phyloP scores from a whole-genome alignment of 2,888 invertebrate genomes.

The Aphodius sticticus region DNA sequence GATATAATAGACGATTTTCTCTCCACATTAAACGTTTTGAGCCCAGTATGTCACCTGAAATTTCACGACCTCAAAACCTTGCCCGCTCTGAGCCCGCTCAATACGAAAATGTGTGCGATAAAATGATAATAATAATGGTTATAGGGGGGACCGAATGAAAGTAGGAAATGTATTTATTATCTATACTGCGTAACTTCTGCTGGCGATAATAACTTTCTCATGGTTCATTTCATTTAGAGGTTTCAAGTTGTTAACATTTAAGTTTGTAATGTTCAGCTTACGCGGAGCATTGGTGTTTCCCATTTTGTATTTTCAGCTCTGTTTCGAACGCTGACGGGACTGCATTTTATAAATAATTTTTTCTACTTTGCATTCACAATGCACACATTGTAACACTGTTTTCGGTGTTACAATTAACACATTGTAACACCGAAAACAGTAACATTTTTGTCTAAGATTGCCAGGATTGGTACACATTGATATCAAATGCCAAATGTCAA shows the following conservation, averaged over 20 bases:
- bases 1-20: not conserved
- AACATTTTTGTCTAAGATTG: too few species aligned
- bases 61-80: constrained; percentile 4
- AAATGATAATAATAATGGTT: not conserved
- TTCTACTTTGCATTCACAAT: too few species aligned
- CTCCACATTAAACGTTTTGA: not conserved
- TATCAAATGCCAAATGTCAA: too few species aligned
- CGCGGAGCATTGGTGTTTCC: too few species aligned
- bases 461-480: too few species aligned
- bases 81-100: not conserved
- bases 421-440: too few species aligned
- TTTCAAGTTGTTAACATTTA: not conserved
- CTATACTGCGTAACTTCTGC: not conserved
- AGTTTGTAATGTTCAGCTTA: not conserved
- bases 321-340: too few species aligned
- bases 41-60: not conserved
- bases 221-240: not conserved
- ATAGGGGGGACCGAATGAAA: not conserved
- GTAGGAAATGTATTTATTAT: not conserved
- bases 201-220: not conserved
- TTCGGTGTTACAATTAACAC: too few species aligned
- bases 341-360: too few species aligned
- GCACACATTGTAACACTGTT: too few species aligned
- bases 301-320: too few species aligned
- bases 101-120: not conserved